Conservation (phyloP, 2,797 vertebrate genomes). For the Syncerus caffer region DNA sequence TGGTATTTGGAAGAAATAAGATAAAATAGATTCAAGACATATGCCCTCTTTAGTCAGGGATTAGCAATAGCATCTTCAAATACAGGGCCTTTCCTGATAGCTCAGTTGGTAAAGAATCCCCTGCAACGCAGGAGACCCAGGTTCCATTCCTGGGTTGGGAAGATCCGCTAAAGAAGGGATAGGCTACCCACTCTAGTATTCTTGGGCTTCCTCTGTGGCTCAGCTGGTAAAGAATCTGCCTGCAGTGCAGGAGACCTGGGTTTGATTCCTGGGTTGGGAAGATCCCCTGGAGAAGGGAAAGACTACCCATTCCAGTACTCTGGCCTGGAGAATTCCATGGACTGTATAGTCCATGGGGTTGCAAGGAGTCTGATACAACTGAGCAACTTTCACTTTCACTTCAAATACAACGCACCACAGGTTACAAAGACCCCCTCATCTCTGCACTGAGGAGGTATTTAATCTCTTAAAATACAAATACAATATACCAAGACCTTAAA, state of each 20-base stretch:
- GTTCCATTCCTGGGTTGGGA: neutral
- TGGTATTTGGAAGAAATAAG: neutral
- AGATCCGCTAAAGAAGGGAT: neutral
- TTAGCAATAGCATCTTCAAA: neutral
- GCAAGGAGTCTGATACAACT: neutral
- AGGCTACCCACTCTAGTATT: neutral
- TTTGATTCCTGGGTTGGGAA: neutral
- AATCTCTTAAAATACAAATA: constrained; percentile 19
- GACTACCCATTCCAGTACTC: neutral
- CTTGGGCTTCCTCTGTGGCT: neutral
- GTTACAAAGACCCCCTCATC: neutral
- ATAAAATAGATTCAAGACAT: constrained; percentile 8
- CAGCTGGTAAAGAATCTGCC: neutral
- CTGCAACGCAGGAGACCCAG: neutral
- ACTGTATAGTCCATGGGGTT: neutral
- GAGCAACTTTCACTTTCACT: neutral
- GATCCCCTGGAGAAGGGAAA: neutral
- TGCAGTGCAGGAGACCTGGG: neutral
- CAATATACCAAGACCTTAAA: neutral
- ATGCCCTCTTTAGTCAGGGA: neutral
- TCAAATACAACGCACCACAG: neutral
- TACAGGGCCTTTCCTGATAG: neutral
- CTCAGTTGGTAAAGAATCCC: neutral
- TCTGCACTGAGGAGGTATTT: neutral
- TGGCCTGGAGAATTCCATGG: neutral